Conservation (phyloP, 2,888 invertebrate genomes). For the Prostheceraeus crozeri region DNA sequence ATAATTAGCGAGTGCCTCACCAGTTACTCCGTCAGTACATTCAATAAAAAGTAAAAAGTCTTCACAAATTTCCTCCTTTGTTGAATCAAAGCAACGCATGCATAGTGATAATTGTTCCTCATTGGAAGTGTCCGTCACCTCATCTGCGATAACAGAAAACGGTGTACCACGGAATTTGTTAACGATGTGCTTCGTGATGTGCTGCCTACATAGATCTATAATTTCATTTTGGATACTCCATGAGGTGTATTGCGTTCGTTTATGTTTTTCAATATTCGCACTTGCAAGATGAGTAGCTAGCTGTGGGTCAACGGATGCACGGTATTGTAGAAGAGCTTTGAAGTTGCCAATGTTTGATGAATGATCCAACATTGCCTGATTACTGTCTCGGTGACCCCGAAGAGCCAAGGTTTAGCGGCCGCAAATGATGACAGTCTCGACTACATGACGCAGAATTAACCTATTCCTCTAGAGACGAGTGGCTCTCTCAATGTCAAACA, state of each 20-base stretch:
- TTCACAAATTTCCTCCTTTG: neutral
- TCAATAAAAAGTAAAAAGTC: constrained; percentile 11
- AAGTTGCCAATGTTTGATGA: neutral
- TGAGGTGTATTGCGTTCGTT: constrained; percentile 1
- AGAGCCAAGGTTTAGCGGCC: neutral
- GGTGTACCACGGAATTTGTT: neutral
- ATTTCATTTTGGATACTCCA: neutral
- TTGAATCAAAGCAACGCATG: constrained; percentile 19
- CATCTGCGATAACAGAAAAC: neutral
- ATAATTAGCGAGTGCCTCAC: neutral
- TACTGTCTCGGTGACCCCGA: constrained; percentile 3
- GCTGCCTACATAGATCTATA: constrained; percentile 9
- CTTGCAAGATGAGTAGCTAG: neutral
- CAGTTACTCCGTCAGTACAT: constrained; percentile 16
- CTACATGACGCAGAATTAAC: constrained; percentile 9
- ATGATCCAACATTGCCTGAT: neutral
- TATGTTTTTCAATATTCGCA: constrained; percentile 6
- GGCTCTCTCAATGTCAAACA: constrained; percentile 3
- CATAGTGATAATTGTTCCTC: constrained; percentile 13
- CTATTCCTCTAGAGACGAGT: neutral
- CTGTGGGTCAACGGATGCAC: neutral
- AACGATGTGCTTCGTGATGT: constrained; percentile 4
- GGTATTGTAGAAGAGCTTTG: neutral
- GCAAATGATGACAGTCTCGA: constrained; percentile 1
- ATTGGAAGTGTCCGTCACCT: neutral